Evolutionary conservation across 2,888 invertebrate genomes (phyloP), one percentile per base, ranked within the genome.

Genomic region (Pseudanteris insignis): DNA sequence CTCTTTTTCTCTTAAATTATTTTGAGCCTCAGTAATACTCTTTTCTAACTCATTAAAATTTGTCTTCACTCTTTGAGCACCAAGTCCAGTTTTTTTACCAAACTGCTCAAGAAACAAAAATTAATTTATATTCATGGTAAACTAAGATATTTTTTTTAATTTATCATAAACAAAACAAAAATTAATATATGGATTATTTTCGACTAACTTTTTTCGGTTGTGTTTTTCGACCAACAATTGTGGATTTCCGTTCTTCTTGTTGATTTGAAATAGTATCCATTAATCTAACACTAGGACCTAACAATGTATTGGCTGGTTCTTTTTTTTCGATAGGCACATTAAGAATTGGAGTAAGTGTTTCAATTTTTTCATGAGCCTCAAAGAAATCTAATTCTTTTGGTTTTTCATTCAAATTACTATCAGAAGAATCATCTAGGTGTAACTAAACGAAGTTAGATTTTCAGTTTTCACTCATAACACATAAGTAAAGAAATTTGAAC

Each of bases 41-140:
- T 89, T 88, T 81, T 98, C 97, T 60, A 98, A 88, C 75, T 96
- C 96, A 10, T 92, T 92, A 80, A 99, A 99, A 82, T 97, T 94
- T 2, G 94, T 88, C 72, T 91, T 91, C 14, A 98, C 94, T 79
- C 93, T 92, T 40, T 94, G 96, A 9, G 98, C 99, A 38, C 98
- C 98, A 0, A 92, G 91, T 28, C 91, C 88, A 21, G 71, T 46
- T 77, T 94, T 96, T 65, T 92, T 94, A 0, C 94, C 95, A 70
- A 94, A 75, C 93, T 93, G 18, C 6, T 18, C 6, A 18, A 3
- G 18, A 67, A 59, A 25, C 2, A 34, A 14, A 60, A 25, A 9
- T 15, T 25, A 36, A 29, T 15, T 32, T 29, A 25, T 12, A n/a
- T n/a, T n/a, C n/a, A n/a, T n/a, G n/a, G n/a, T n/a, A n/a, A n/a